phyloP scores from a whole-genome alignment of 2,113 vertebrate species.

The Thamnophis sirtalis region DNA sequence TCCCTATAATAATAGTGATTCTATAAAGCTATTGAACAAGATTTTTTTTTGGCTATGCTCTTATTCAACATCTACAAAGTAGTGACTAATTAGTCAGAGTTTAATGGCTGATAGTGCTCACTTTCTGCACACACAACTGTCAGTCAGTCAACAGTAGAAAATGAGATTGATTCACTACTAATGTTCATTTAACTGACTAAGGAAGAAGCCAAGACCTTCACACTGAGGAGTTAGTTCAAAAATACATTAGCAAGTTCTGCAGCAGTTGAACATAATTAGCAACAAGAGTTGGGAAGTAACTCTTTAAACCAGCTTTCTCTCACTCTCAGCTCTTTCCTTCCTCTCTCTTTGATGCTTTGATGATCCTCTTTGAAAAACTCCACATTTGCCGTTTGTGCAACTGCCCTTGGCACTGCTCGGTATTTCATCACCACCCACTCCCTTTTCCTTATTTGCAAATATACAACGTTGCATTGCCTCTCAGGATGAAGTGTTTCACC shows the following conservation, averaged over 20 bases:
- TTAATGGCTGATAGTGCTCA: background rate
- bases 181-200: fast-evolving
- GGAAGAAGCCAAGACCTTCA: background rate
- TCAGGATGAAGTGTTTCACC: constrained; percentile 11
- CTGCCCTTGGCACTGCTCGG: constrained; percentile 53
- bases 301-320: constrained; percentile 69
- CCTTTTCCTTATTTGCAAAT: constrained; percentile 16
- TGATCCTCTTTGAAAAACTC: constrained; percentile 65
- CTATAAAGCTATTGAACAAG: background rate
- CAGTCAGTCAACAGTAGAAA: background rate
- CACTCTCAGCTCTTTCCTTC: constrained; percentile 44
- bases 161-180: background rate
- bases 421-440: constrained; percentile 41
- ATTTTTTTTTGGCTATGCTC: background rate
- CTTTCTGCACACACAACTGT: background rate
- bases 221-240: constrained; percentile 31
- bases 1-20: background rate
- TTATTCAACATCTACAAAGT: background rate
- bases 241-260: constrained; percentile 31
- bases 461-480: background rate
- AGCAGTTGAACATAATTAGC: constrained; percentile 49
- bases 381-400: constrained; percentile 24
- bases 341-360: constrained; percentile 55
- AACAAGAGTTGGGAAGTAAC: constrained; percentile 57
- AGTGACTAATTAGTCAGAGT: background rate